phyloP scores from a whole-genome alignment of 1,140 invertebrate genomes.

The Plectus sambesii region DNA sequence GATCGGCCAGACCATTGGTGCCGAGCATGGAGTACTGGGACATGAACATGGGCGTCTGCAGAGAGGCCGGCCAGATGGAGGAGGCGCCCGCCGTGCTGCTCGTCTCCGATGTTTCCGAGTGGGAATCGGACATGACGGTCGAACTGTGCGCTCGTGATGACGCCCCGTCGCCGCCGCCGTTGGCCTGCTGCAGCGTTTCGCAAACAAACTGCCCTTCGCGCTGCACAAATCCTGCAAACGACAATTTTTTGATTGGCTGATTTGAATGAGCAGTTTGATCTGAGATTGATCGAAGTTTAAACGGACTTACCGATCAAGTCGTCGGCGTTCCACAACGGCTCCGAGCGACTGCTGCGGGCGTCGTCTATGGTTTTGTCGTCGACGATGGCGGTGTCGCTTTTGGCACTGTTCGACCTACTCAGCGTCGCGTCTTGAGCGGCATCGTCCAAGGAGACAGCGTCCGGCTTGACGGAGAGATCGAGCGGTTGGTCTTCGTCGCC shows the following conservation, averaged over 20 bases:
- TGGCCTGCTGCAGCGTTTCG: constrained; percentile 23
- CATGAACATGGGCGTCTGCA: constrained; percentile 22
- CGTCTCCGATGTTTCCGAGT: constrained; percentile 17
- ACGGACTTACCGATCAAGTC: too few relatives aligned
- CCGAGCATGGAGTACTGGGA: constrained; percentile 34
- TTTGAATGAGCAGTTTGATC: constrained; percentile 2
- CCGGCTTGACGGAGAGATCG: constrained; percentile 66
- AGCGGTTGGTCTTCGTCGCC: constrained; percentile 66
- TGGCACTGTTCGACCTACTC: constrained; percentile 4
- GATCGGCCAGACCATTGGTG: constrained; percentile 23
- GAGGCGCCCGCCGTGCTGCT: constrained; percentile 20
- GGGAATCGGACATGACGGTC: constrained; percentile 7
- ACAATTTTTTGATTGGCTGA: too few relatives aligned
- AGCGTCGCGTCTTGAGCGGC: too few relatives aligned
- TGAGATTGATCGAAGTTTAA: too few relatives aligned
- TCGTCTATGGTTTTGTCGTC: too few relatives aligned
- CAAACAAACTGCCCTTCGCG: constrained; percentile 20
- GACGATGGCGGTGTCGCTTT: not conserved
- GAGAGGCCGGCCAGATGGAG: constrained; percentile 4
- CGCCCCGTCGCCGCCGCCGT: constrained; percentile 40
- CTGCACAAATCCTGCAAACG: constrained; percentile 24
- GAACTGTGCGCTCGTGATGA: constrained; percentile 28
- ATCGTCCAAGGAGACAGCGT: constrained; percentile 48
- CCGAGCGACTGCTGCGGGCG: too few relatives aligned
- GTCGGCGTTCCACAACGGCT: too few relatives aligned